Conservation (phyloP, 2,888 invertebrate genomes). For the Stenurella melanura region DNA sequence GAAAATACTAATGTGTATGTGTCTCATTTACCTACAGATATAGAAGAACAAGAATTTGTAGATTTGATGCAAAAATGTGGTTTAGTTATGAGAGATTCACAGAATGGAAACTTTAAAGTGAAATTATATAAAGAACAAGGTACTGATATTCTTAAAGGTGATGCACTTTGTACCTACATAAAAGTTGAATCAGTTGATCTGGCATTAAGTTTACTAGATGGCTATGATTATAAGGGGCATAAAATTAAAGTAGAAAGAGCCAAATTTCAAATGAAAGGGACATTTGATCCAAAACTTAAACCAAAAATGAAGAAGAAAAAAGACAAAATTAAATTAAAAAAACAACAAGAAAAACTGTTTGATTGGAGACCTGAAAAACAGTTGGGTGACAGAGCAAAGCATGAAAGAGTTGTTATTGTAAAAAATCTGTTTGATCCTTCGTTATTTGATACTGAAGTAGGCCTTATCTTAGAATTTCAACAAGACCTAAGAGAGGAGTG, state of each 20-base stretch:
- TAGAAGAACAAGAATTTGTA: slow-evolving; percentile 91
- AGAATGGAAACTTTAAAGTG: slow-evolving; percentile 61
- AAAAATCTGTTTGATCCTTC: slow-evolving; percentile 94
- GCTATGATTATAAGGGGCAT: slow-evolving; percentile 85
- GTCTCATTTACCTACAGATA: slow-evolving; percentile 90
- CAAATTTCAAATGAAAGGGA: slow-evolving; percentile 94
- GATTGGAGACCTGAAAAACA: slow-evolving; percentile 98
- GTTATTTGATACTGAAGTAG: slow-evolving; percentile 92
- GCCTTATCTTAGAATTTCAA: slow-evolving; percentile 91
- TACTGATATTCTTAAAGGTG: slow-evolving; percentile 91
- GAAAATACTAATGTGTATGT: slow-evolving; percentile 98
- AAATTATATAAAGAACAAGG: slow-evolving; percentile 90
- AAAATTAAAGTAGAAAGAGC: slow-evolving; percentile 93
- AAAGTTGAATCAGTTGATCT: slow-evolving; percentile 96
- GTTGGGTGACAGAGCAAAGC: slow-evolving; percentile 88
- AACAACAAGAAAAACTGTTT: slow-evolving; percentile 94
- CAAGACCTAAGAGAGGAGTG: slow-evolving; percentile 93
- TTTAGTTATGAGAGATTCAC: slow-evolving; percentile 83
- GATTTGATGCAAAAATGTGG: slow-evolving; percentile 98
- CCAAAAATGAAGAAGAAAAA: slow-evolving; percentile 93
- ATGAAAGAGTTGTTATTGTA: slow-evolving; percentile 93
- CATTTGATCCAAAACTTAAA: slow-evolving; percentile 93
- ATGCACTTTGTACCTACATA: slow-evolving; percentile 96
- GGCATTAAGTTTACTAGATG: slow-evolving; percentile 94
- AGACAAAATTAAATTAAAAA: slow-evolving; percentile 92